Evolutionary conservation across 2,888 invertebrate species (phyloP).

Genomic region (Diarsia mendica): DNA sequence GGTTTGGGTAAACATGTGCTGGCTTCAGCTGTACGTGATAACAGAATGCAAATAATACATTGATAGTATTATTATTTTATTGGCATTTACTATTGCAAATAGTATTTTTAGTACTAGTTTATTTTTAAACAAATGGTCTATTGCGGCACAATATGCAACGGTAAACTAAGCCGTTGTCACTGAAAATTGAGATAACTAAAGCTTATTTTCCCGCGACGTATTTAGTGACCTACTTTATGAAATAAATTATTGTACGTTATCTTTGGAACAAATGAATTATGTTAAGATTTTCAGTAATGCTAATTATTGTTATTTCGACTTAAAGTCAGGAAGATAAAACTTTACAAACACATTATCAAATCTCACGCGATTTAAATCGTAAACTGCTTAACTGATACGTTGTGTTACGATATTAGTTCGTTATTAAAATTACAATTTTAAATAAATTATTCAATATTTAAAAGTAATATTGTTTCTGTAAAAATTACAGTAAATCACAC

Average conservation of each 20-base stretch:
- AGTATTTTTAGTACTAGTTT: neutral
- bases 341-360: neutral
- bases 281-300: neutral
- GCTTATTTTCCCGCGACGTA: neutral
- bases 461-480: neutral
- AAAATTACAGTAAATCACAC: neutral
- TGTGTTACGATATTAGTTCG: neutral
- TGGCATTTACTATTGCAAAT: neutral
- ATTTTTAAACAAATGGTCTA: neutral
- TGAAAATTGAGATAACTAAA: neutral
- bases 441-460: neutral
- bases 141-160: neutral
- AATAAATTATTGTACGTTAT: neutral
- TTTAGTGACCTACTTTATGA: conserved; percentile 3
- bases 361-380: conserved; percentile 7
- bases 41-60: conserved; percentile 16
- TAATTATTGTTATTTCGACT: neutral
- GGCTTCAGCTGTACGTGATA: conserved; percentile 27
- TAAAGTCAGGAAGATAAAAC: neutral
- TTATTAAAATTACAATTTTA: neutral
- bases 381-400: neutral
- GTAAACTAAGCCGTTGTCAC: neutral
- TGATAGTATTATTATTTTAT: conserved; percentile 3
- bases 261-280: neutral
- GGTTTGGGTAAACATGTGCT: conserved; percentile 28